Evolutionary conservation across 2,888 invertebrate species (phyloP).

Genomic region (Mimachlamys varia): DNA sequence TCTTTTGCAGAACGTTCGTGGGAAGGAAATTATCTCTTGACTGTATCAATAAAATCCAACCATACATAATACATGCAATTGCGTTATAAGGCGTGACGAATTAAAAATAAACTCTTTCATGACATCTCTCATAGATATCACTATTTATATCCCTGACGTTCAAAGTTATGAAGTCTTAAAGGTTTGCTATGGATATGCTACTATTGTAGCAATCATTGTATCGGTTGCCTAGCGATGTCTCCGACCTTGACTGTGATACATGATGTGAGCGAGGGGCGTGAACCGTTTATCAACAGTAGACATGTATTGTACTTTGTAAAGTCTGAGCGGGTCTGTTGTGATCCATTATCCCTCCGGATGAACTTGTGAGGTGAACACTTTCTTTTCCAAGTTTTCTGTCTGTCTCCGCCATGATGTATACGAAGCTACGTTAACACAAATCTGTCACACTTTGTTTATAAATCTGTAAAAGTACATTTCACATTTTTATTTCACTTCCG

Average conservation of each 20-base stretch:
- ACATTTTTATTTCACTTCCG: not conserved
- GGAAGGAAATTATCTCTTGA: too few species aligned
- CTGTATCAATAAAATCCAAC: too few species aligned
- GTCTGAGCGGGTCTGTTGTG: not conserved
- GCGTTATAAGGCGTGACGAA: too few species aligned
- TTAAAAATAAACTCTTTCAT: too few species aligned
- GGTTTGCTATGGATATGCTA: too few species aligned
- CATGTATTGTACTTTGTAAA: not conserved
- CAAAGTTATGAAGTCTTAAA: too few species aligned
- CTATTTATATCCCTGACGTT: too few species aligned
- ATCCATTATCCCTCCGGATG: not conserved
- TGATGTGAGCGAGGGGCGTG: not conserved
- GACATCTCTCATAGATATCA: too few species aligned
- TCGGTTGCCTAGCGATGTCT: not conserved
- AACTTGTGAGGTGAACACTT: not conserved
- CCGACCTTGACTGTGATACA: not conserved
- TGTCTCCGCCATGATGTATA: constrained; percentile 20
- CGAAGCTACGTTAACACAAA: not conserved
- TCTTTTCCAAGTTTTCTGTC: not conserved
- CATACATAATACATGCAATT: too few species aligned
- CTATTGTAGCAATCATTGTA: not conserved
- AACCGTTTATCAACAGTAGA: not conserved
- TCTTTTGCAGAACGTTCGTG: too few species aligned
- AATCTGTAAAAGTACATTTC: not conserved
- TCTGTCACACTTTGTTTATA: not conserved